These are phyloP conservation scores for Poeciliopsis retropinna DNA, from an alignment of 2,113 vertebrate species.

Conservation along the genomic window DNA sequence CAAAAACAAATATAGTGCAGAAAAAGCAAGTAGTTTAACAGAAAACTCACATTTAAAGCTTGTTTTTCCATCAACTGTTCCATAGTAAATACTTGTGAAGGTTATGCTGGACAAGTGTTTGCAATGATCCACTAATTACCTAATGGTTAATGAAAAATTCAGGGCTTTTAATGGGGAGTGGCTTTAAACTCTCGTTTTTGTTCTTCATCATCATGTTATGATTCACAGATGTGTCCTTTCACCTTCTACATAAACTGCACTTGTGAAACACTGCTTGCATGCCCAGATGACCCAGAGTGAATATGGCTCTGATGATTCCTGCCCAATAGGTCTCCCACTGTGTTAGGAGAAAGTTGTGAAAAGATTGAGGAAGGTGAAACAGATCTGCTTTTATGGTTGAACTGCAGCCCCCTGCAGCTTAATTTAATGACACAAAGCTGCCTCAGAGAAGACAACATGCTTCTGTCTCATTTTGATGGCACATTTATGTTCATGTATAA, in stretches of 20 bases:
- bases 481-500: background rate
- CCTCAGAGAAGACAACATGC: background rate
- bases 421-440: background rate
- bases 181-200: conserved; percentile 45
- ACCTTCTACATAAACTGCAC: conserved; percentile 49
- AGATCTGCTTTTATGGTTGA: conserved; percentile 25
- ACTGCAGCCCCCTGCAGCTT: conserved; percentile 22
- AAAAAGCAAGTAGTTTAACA: conserved; percentile 32
- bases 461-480: background rate
- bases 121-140: conserved; percentile 76
- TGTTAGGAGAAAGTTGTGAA: conserved; percentile 54
- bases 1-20: conserved; percentile 28
- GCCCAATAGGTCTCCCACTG: conserved; percentile 56
- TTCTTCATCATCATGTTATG: conserved; percentile 58
- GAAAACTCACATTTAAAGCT: conserved; percentile 55
- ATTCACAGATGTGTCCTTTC: conserved; percentile 70
- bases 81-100: conserved; percentile 76
- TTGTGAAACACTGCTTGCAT: conserved; percentile 61
- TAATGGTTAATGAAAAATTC: conserved; percentile 62
- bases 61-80: conserved; percentile 74
- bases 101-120: conserved; percentile 74
- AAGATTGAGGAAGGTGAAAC: conserved; percentile 53
- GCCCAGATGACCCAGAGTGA: conserved; percentile 69
- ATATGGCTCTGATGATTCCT: conserved; percentile 59
- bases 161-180: conserved; percentile 58